Conservation (phyloP, 2,888 invertebrate species). For the Melieria omissa region DNA sequence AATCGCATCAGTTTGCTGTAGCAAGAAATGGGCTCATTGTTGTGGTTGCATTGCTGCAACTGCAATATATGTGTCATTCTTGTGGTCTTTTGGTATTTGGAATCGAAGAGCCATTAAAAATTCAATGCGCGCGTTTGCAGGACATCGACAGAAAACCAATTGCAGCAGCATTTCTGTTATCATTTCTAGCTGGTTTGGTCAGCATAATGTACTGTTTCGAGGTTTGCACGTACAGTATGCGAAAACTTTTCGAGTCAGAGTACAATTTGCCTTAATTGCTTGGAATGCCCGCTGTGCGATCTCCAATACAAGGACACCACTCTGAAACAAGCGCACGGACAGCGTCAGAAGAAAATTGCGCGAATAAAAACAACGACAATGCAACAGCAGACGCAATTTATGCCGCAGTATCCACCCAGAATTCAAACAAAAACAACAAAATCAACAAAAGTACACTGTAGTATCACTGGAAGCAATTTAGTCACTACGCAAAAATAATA, state of each 20-base stretch:
- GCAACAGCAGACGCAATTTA: conserved; percentile 46
- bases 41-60: neutral
- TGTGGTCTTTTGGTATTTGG: no score
- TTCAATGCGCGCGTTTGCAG: conserved; percentile 31
- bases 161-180: neutral
- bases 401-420: conserved; percentile 48
- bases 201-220: no score
- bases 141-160: neutral
- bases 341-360: conserved; percentile 15
- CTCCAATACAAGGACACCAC: neutral
- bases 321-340: no score
- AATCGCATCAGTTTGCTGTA: conserved; percentile 25
- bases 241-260: neutral
- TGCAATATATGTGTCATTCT: no score
- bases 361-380: conserved; percentile 44
- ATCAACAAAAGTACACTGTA: conserved; percentile 3
- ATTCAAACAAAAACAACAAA: conserved; percentile 39
- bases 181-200: neutral
- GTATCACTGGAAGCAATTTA: conserved; percentile 46
- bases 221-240: no score
- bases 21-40: neutral
- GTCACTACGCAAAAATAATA: conserved; percentile 47
- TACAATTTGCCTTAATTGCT: neutral
- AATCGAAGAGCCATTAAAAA: conserved; percentile 25
- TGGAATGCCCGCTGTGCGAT: neutral